Evolutionary conservation across 2,888 invertebrate species (phyloP), one percentile per base, ranked within the genome.

Genomic region (Nemotelus nigrinus): DNA sequence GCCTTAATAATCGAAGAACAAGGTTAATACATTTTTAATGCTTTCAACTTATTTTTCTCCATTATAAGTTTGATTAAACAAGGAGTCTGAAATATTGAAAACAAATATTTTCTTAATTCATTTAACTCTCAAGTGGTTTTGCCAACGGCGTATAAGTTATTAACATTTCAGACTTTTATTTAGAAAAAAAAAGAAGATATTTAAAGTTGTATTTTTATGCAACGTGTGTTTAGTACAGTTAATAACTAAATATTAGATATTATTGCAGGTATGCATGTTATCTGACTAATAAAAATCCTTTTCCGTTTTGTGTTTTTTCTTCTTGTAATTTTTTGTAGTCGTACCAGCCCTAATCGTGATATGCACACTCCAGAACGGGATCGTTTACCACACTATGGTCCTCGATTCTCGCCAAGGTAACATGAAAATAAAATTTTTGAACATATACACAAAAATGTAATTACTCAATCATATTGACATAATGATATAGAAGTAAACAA

Each of bases 321-420:
- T 68, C 48, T 47, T 5, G 41, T 39, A 76, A 53, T 48, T 53
- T n/a, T 76, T 63, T 89, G 89, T 91, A 95, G 95, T 92, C 95
- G 95, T 88, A 90, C 92, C 89, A 96, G 95, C 88, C 95, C 96
- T 82, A 94, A 93, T 84, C 91, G 94, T 83, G 94, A 94, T 88
- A 86, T 86, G 81, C 95, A 96, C 89, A 93, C 94, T 83, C 94
- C 95, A 81, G 95, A 95, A 87, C 90, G 92, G 84, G 92, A 92
- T 86, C 87, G 89, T 83, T 92, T 95, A 89, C 96, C 95, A 82
- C 96, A 96, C 90, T 93, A 94, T 89, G 96, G 96, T 83, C 96
- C 96, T 82, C 90, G 95, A 86, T 96, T 96, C 91, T 93, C 94
- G 88, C 91, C 94, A 81, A 87, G 87, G 87, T 87, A 87, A 86